Evolutionary conservation across 1,140 invertebrate genomes (phyloP).

Genomic region (Radopholus similis): DNA sequence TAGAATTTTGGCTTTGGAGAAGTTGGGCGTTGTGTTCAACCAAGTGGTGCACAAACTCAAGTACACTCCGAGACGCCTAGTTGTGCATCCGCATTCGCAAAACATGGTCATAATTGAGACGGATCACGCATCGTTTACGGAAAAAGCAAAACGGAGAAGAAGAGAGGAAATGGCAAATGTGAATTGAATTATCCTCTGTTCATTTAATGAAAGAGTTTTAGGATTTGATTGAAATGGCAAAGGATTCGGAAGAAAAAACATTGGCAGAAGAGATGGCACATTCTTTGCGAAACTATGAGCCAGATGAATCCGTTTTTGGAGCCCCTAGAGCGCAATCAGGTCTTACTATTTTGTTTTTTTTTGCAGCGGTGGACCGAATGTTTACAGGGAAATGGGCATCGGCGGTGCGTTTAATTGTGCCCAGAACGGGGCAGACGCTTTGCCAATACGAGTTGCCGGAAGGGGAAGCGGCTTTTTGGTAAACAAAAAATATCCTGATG

Average conservation of each 20-base stretch:
- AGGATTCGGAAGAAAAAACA: conserved; percentile 82
- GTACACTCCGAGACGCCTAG: conserved; percentile 91
- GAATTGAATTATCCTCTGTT: conserved; percentile 8
- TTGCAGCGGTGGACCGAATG: conserved; percentile 80
- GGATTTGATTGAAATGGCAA: conserved; percentile 94
- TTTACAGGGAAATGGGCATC: conserved; percentile 96
- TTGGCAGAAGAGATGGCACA: conserved; percentile 93
- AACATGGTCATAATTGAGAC: conserved; percentile 85
- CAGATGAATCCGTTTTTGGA: conserved; percentile 87
- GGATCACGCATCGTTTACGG: conserved; percentile 96
- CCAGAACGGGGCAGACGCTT: conserved; percentile 76
- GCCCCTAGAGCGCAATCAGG: conserved; percentile 90
- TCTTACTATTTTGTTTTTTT: conserved; percentile 76
- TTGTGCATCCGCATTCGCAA: conserved; percentile 86
- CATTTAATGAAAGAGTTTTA: not conserved
- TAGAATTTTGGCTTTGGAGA: conserved; percentile 90
- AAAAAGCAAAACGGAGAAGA: conserved; percentile 87
- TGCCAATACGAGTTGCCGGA: conserved; percentile 81
- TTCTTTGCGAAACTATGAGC: conserved; percentile 86
- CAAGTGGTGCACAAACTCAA: conserved; percentile 82
- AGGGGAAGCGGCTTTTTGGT: conserved; percentile 90
- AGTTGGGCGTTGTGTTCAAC: conserved; percentile 96
- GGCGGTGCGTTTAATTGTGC: conserved; percentile 82
- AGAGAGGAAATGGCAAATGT: conserved; percentile 74
- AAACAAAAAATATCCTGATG: not conserved